Evolutionary conservation across 2,797 vertebrate species (phyloP).

Genomic region (Adelosebastes latens): DNA sequence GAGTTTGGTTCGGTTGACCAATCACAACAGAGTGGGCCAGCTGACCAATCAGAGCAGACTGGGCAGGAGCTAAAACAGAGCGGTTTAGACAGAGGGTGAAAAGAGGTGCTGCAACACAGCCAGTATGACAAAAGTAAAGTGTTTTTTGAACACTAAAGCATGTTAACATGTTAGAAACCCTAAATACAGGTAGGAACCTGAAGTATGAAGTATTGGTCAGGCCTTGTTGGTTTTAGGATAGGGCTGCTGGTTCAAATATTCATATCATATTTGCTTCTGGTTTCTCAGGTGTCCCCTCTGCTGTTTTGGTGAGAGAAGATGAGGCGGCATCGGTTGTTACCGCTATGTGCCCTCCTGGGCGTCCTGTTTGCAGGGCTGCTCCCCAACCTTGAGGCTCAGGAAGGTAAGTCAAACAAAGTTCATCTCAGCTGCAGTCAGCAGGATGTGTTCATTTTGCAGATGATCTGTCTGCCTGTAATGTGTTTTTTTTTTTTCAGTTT

Average conservation of each 20-base stretch:
- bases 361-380: constrained; percentile 83
- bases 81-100: not conserved
- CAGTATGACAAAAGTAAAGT: not conserved
- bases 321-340: constrained; percentile 83
- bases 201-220: not conserved
- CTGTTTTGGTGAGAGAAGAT: constrained; percentile 82
- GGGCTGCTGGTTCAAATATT: not conserved
- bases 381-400: constrained; percentile 79
- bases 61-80: not conserved
- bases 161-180: not conserved
- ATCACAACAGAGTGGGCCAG: not conserved
- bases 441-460: not conserved
- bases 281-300: constrained; percentile 73
- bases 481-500: not conserved
- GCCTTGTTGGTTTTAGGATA: not conserved
- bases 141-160: not conserved
- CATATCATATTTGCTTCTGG: not conserved
- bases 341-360: constrained; percentile 79
- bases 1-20: not conserved
- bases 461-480: not conserved
- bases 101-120: not conserved
- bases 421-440: not conserved
- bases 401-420: constrained; percentile 74
- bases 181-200: not conserved
- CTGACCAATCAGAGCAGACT: not conserved